Conservation (phyloP, 2,113 vertebrate species). For the Astatoreochromis straeleni region DNA sequence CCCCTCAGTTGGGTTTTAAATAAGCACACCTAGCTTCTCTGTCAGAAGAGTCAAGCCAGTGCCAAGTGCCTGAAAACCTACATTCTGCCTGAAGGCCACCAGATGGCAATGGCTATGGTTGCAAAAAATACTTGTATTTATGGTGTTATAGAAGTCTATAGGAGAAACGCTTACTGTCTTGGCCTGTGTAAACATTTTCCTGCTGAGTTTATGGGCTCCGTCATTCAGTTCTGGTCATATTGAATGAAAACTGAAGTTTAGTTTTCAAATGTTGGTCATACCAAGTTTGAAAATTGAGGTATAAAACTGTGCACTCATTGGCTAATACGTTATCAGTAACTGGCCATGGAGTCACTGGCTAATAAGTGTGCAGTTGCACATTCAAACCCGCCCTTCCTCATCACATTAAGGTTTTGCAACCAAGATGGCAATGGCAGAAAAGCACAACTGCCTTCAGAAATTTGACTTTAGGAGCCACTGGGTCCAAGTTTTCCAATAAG, state of each 20-base stretch:
- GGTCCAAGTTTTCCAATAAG: not conserved
- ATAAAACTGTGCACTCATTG: not conserved
- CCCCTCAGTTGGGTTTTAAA: not conserved
- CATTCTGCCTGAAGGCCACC: not conserved
- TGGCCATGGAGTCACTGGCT: not conserved
- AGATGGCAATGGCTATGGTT: not conserved
- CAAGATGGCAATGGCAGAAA: not conserved
- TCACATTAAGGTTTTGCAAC: not conserved
- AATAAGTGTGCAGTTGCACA: not conserved
- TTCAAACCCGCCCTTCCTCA: not conserved
- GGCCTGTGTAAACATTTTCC: not conserved
- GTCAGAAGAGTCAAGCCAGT: not conserved
- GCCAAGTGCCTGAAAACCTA: not conserved
- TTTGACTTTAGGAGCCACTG: not conserved
- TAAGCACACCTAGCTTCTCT: not conserved
- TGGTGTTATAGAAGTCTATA: not conserved
- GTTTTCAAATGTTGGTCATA: not conserved
- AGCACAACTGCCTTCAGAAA: not conserved
- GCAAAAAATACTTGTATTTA: not conserved
- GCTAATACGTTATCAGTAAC: not conserved
- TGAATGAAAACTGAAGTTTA: not conserved
- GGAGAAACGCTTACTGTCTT: not conserved
- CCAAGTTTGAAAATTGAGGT: not conserved
- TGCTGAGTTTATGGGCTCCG: not conserved
- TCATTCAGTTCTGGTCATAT: not conserved